A percentile compares a stretch with the other conserved stretches of the same genome.
Evolutionary conservation across 2,113 vertebrate species (phyloP).

Genomic region (Lynx canadensis): DNA sequence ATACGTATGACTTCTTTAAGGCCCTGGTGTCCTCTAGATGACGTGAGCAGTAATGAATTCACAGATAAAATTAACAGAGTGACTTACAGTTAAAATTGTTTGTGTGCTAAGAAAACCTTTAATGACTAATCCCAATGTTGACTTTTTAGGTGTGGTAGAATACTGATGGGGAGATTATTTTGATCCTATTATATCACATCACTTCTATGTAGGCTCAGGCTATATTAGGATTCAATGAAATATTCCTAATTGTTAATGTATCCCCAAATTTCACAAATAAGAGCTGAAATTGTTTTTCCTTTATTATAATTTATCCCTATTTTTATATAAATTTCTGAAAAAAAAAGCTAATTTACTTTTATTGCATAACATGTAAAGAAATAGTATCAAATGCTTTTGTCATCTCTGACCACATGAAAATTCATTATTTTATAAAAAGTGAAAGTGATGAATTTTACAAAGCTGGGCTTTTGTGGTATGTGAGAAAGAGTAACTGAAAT

Average conservation of each 20-base stretch:
- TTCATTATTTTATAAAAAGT: not conserved
- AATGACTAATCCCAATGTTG: not conserved
- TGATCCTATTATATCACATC: not conserved
- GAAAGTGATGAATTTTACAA: constrained; percentile 50
- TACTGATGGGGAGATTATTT: not conserved
- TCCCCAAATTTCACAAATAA: constrained; percentile 9
- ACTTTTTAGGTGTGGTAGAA: not conserved
- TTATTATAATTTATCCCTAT: not conserved
- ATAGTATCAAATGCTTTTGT: constrained; percentile 18
- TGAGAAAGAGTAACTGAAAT: constrained; percentile 1
- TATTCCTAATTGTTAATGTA: not conserved
- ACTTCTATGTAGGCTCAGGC: not conserved
- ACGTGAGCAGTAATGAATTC: not conserved
- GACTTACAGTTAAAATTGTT: not conserved
- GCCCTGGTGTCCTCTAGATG: not conserved
- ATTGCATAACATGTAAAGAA: not conserved
- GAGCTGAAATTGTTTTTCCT: not conserved
- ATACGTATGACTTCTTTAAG: not conserved
- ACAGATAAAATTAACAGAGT: not conserved
- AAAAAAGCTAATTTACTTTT: constrained; percentile 26
- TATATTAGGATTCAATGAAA: not conserved
- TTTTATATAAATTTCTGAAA: not conserved
- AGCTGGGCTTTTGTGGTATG: not conserved
- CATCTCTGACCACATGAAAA: not conserved
- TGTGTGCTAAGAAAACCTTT: not conserved